Evolutionary conservation across 2,797 vertebrate genomes (phyloP).

Genomic region (Aphelocoma californica): DNA sequence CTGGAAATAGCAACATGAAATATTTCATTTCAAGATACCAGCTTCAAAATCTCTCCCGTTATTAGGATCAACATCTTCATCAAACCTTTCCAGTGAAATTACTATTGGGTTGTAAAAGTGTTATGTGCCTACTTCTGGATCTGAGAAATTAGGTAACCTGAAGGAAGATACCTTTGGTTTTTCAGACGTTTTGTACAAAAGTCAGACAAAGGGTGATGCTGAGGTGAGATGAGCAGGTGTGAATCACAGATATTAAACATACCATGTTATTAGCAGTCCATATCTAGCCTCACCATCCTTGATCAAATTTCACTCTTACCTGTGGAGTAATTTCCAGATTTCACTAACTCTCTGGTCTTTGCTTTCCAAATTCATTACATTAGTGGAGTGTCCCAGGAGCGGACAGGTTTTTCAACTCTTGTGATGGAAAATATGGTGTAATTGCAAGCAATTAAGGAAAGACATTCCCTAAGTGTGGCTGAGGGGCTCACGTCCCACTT

Average conservation of each 20-base stretch:
- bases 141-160: not conserved
- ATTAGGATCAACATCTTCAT: not conserved
- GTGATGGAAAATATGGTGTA: not conserved
- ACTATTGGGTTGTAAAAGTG: not conserved
- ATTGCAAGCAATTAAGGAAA: not conserved
- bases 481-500: not conserved
- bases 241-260: not conserved
- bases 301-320: not conserved
- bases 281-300: not conserved
- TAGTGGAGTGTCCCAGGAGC: not conserved
- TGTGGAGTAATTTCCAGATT: not conserved
- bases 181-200: not conserved
- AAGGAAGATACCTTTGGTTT: not conserved
- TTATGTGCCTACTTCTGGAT: not conserved
- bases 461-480: not conserved
- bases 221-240: not conserved
- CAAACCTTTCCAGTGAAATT: not conserved
- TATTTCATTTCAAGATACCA: not conserved
- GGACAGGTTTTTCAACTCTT: slow-evolving; percentile 10
- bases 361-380: not conserved
- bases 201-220: not conserved
- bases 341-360: not conserved
- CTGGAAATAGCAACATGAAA: not conserved
- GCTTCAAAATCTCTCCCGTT: not conserved
- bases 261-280: not conserved